phyloP scores from a whole-genome alignment of 2,113 vertebrate genomes.

The Gymnocephalus cernua region DNA sequence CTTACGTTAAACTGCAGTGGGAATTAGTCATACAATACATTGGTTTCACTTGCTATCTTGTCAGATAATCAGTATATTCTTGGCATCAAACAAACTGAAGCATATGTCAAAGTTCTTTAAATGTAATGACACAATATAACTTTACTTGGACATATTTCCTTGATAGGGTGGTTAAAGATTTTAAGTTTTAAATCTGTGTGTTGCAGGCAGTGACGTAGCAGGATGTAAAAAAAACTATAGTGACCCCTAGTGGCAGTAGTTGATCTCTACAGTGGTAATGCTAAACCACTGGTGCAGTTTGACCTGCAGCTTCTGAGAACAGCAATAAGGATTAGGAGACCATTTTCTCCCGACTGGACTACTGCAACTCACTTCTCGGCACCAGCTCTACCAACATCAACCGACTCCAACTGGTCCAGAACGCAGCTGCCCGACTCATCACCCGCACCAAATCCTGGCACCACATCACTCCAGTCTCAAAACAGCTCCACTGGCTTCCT shows the following conservation, averaged over 20 bases:
- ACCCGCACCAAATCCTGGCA: no score
- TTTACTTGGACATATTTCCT: neutral
- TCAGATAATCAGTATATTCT: neutral
- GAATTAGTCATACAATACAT: no score
- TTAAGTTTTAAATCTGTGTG: neutral
- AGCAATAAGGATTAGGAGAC: neutral
- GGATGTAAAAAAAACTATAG: neutral
- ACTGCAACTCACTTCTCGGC: no score
- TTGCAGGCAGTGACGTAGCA: neutral
- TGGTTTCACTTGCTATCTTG: neutral
- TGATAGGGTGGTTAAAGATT: neutral
- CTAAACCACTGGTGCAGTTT: neutral
- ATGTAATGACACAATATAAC: neutral
- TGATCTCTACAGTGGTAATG: neutral
- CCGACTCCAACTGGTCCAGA: no score
- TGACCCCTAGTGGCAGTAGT: conserved; percentile 13
- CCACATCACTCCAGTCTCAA: no score
- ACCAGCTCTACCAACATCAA: no score
- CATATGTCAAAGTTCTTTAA: no score
- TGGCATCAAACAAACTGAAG: neutral
- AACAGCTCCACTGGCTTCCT: no score
- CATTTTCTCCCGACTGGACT: no score
- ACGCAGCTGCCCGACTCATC: no score
- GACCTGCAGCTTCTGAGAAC: neutral
- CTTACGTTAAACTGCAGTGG: no score